Base-by-base conservation (phyloP, 2,113 vertebrate genomes). In the Phodopus roborovskii region DNA sequence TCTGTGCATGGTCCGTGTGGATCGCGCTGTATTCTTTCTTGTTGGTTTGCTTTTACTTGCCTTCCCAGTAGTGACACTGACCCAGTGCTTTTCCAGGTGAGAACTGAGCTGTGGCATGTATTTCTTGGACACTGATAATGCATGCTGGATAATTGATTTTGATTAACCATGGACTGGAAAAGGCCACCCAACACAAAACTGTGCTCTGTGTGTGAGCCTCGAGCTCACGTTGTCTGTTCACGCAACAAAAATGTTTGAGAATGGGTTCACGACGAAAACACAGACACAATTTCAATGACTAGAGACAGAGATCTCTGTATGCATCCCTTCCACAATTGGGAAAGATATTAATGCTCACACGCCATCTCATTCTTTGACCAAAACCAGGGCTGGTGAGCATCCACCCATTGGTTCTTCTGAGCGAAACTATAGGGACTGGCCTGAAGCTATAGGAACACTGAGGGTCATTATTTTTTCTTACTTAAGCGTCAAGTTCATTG, bases 121-220 rank as follows among this genome's bases (percentile, higher is more conserved):
- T 24, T 66, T 96, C 86, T 62, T 94, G 74, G 93, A 96, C 92
- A 96, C 15, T 93, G 81, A 33, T 96, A 92, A 0, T 5, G 92
- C 91, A 94, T 81, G 79, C 90, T 88, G 88, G 81, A 5, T 97
- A 98, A 96, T 92, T 95, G 89, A 94, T 98, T 97, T 96, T 97
- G 90, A 50, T 97, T 97, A 97, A 58, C 66, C 7, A 16, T 82
- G 50, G 84, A 95, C 88, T 95, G 7, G 42, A 96, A 92, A 96
- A 97, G 64, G 19, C 42, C 4, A 7, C 91, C 50, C 71, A 6
- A 0, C 79, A 97, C 86, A 81, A 58, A 93, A 95, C 92, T 94
- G 81, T 94, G 64, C 94, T 95, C 75, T 33, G 48, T 77, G 30
- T 50, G 5, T 86, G 87, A 96, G 73, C 39, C 11, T 24, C 13